Evolutionary conservation across 2,797 vertebrate species (phyloP).

Genomic region (Antrozous pallidus): DNA sequence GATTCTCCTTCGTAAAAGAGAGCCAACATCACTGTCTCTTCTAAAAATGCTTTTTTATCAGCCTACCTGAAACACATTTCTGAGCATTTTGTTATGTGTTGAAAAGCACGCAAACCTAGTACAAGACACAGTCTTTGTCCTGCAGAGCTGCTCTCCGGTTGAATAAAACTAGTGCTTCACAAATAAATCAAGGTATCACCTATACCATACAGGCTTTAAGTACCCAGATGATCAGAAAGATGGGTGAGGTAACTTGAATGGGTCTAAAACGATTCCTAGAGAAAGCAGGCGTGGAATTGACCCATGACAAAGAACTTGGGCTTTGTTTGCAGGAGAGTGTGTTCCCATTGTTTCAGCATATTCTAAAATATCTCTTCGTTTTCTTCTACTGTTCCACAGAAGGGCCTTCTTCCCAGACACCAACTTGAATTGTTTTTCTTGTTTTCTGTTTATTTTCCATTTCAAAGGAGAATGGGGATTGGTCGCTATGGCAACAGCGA

Average conservation of each 20-base stretch:
- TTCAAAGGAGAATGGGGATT: constrained; percentile 47
- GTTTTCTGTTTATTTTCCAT: constrained; percentile 71
- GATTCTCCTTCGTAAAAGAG: background rate
- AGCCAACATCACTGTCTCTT: background rate
- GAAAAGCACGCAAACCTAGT: background rate
- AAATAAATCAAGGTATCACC: background rate
- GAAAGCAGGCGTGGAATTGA: background rate
- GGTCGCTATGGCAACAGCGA: constrained; percentile 58
- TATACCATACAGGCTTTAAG: background rate
- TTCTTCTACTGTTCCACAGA: background rate
- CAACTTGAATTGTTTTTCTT: constrained; percentile 41
- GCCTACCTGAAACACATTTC: background rate
- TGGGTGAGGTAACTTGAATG: background rate
- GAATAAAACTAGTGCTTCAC: background rate
- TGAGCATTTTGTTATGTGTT: background rate
- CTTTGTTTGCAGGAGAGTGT: background rate
- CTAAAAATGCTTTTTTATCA: background rate
- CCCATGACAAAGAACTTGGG: background rate
- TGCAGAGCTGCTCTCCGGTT: background rate
- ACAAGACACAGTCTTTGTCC: background rate
- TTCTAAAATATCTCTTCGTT: background rate
- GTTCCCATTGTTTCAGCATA: background rate
- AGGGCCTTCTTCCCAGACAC: constrained; percentile 54
- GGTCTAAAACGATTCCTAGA: background rate
- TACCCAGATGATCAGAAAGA: background rate